Evolutionary conservation across 92 coral and sea anemone genomes (phyloP).

Genomic region (Muricea muricata): DNA sequence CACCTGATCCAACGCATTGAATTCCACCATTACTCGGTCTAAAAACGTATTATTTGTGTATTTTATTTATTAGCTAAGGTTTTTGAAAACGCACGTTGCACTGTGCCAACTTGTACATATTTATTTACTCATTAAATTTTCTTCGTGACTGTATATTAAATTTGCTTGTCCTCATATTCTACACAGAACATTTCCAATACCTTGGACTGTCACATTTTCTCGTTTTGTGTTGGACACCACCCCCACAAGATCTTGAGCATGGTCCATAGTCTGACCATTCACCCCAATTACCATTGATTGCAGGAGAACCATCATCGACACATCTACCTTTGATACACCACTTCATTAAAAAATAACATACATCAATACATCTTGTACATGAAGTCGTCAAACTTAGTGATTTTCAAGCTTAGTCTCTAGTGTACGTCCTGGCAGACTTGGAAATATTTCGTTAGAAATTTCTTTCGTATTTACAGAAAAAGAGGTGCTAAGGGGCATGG

Average conservation of each 20-base stretch:
- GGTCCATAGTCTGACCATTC: constrained; percentile 74
- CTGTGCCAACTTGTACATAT: too few species aligned
- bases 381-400: too few species aligned
- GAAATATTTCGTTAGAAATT: too few species aligned
- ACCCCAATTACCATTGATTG: constrained; percentile 93
- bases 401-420: too few species aligned
- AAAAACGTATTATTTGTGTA: background rate
- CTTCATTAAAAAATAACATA: constrained; percentile 33
- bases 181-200: constrained; percentile 32
- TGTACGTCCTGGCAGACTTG: too few species aligned
- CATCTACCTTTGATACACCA: constrained; percentile 97
- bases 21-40: constrained; percentile 94
- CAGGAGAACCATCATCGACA: constrained; percentile 96
- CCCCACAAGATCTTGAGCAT: constrained; percentile 84
- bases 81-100: background rate
- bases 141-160: too few species aligned
- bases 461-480: too few species aligned
- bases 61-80: background rate
- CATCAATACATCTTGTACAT: too few species aligned
- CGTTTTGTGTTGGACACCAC: constrained; percentile 80
- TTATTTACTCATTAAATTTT: too few species aligned
- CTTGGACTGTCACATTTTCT: constrained; percentile 85
- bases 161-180: too few species aligned
- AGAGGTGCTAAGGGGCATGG: too few species aligned
- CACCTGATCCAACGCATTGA: constrained; percentile 74